Percentiles rank a stretch among this genome's conserved stretches.
Conservation (phyloP, 1,140 invertebrate species). For the Calephelis nemesis region DNA sequence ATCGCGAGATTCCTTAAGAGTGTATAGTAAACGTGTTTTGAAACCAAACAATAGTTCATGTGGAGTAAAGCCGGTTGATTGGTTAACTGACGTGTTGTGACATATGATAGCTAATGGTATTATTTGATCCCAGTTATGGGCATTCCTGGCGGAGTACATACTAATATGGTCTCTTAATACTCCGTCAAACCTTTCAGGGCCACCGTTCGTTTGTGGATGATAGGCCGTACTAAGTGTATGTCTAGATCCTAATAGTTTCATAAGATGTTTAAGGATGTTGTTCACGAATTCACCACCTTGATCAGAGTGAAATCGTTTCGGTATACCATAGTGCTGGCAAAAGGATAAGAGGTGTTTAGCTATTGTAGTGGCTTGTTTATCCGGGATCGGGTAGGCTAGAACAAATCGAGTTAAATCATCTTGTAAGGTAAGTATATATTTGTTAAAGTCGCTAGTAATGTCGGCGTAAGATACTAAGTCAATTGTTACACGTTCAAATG, state of each 20-base stretch:
- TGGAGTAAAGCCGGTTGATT: slow-evolving; percentile 45
- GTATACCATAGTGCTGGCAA: slow-evolving; percentile 49
- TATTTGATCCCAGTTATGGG: slow-evolving; percentile 68
- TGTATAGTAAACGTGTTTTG: slow-evolving; percentile 50
- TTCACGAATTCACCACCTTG: slow-evolving; percentile 55
- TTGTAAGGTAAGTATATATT: slow-evolving; percentile 51
- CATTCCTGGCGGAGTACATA: slow-evolving; percentile 51
- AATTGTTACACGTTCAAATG: slow-evolving; percentile 52
- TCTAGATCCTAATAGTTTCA: slow-evolving; percentile 45
- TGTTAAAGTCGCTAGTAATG: slow-evolving; percentile 38
- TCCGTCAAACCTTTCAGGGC: slow-evolving; percentile 59
- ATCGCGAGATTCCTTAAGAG: slow-evolving; percentile 34
- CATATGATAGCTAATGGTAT: slow-evolving; percentile 63
- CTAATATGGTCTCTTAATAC: slow-evolving; percentile 59
- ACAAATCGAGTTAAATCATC: slow-evolving; percentile 52
- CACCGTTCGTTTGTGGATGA: slow-evolving; percentile 57
- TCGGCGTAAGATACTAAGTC: slow-evolving; percentile 54
- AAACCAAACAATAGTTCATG: slow-evolving; percentile 70
- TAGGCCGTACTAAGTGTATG: slow-evolving; percentile 61
- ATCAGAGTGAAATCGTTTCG: slow-evolving; percentile 47
- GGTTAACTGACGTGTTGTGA: slow-evolving; percentile 69
- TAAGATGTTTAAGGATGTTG: slow-evolving; percentile 46
- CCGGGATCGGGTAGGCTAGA: slow-evolving; percentile 44
- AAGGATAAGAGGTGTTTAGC: slow-evolving; percentile 42
- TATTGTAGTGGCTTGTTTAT: slow-evolving; percentile 42